Evolutionary conservation across 2,797 vertebrate genomes (phyloP).

Genomic region (Rhincodon typus): DNA sequence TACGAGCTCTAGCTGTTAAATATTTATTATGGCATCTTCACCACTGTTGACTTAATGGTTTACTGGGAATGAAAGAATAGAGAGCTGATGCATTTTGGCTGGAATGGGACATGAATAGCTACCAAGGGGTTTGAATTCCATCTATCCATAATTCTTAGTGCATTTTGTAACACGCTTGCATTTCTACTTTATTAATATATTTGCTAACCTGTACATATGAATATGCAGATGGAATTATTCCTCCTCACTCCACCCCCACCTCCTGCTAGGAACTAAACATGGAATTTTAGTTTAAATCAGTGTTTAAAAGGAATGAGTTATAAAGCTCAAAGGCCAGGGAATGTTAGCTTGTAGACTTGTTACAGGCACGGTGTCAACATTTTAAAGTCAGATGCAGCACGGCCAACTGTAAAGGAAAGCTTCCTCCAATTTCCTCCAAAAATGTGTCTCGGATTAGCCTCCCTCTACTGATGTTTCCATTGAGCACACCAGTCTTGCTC

Average conservation of each 20-base stretch:
- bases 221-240: neutral
- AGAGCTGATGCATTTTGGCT: neutral
- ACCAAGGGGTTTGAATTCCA: neutral
- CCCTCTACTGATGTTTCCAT: neutral
- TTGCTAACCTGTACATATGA: neutral
- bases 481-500: neutral
- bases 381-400: neutral
- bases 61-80: neutral
- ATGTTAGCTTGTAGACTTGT: neutral
- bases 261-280: neutral
- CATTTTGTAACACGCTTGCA: neutral
- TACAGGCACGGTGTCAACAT: neutral
- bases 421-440: neutral
- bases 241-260: neutral
- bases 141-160: neutral
- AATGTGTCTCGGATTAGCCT: neutral
- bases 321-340: neutral
- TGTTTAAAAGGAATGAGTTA: neutral
- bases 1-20: neutral
- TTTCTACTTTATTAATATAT: neutral
- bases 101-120: neutral
- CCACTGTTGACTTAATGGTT: neutral
- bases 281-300: neutral
- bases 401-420: slow-evolving; percentile 7
- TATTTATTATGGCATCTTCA: neutral